These are phyloP conservation scores for Pandemis cinnamomeana DNA, from an alignment of 2,888 invertebrate genomes.

Conservation along the genomic window DNA sequence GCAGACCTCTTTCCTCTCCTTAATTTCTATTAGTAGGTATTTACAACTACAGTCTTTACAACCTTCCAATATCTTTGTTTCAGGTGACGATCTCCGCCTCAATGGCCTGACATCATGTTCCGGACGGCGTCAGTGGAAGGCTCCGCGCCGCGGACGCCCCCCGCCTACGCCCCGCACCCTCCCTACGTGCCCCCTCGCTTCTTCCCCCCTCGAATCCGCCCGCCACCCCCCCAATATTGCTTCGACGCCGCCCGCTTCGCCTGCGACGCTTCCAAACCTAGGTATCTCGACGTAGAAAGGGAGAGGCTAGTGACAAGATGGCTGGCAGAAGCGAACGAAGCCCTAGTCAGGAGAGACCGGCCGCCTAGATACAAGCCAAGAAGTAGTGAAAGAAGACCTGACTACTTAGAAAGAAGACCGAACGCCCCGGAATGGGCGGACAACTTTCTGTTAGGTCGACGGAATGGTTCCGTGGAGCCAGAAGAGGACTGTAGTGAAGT, in stretches of 20 bases:
- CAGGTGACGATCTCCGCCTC: slow-evolving; percentile 67
- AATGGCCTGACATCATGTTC: slow-evolving; percentile 79
- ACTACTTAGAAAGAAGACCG: slow-evolving; percentile 71
- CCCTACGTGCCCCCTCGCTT: slow-evolving; percentile 77
- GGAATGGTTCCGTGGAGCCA: slow-evolving; percentile 75
- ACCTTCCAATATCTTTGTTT: slow-evolving; percentile 50
- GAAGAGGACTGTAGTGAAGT: slow-evolving; percentile 79
- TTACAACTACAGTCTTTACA: too few species aligned
- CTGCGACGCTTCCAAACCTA: slow-evolving; percentile 78
- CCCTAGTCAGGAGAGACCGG: slow-evolving; percentile 73
- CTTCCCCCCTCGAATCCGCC: slow-evolving; percentile 76
- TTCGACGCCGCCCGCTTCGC: slow-evolving; percentile 83
- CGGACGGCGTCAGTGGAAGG: slow-evolving; percentile 83
- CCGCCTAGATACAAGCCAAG: slow-evolving; percentile 78
- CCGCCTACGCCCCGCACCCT: slow-evolving; percentile 80
- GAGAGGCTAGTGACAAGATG: slow-evolving; percentile 79
- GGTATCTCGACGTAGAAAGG: slow-evolving; percentile 79
- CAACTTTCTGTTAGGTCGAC: slow-evolving; percentile 72
- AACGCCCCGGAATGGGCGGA: slow-evolving; percentile 77
- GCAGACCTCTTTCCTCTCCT: too few species aligned
- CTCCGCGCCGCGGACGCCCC: slow-evolving; percentile 81
- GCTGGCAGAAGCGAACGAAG: slow-evolving; percentile 82
- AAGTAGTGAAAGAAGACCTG: slow-evolving; percentile 79
- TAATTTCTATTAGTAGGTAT: too few species aligned
- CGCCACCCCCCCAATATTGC: slow-evolving; percentile 81